Base-by-base conservation (phyloP, 2,113 vertebrate species). In the Chloropsis hardwickii region DNA sequence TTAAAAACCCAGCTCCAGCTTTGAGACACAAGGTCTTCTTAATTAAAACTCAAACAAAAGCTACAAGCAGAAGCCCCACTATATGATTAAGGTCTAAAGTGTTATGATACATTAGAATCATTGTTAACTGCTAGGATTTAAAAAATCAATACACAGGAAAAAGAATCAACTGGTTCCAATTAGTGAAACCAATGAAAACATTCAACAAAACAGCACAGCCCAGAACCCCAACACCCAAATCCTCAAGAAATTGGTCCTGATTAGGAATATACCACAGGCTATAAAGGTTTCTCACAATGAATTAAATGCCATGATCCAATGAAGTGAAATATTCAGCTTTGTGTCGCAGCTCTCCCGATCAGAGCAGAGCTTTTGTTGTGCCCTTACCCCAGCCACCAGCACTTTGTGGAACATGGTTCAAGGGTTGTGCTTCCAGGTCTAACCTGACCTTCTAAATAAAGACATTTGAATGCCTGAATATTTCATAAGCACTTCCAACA, bases 31-130 rank as follows among this genome's bases (percentile, higher is more conserved):
- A 98, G 98, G 98, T 99, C 98, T 97, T 98, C 98, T 98, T 99
- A 99, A 99, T 99, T 99, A 99, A 99, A 99, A 98, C 98, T 98
- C 98, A 99, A 99, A 99, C 98, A 99, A 99, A 99, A 98, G 98
- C 98, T 98, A 97, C 97, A 81, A 96, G 98, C 97, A 98, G 98
- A 98, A 98, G 98, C 82, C 92, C 81, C 95, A 97, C 98, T 98
- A 97, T 98, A 98, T 98, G 98, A 99, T 99, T 99, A 99, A 98
- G 98, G 98, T 98, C 98, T 99, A 98, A 97, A 99, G 98, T 98
- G 98, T 98, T 98, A 97, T 98, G 98, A 99, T 98, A 98, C 98
- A 98, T 98, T 98, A 98, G 98, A 98, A 98, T 98, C 97, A 97
- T 96, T 97, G 98, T 98, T 99, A 99, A 99, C 98, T 98, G 98